These are phyloP conservation scores for Lithophane ornitopus DNA, from an alignment of 2,888 invertebrate species.

Conservation along the genomic window DNA sequence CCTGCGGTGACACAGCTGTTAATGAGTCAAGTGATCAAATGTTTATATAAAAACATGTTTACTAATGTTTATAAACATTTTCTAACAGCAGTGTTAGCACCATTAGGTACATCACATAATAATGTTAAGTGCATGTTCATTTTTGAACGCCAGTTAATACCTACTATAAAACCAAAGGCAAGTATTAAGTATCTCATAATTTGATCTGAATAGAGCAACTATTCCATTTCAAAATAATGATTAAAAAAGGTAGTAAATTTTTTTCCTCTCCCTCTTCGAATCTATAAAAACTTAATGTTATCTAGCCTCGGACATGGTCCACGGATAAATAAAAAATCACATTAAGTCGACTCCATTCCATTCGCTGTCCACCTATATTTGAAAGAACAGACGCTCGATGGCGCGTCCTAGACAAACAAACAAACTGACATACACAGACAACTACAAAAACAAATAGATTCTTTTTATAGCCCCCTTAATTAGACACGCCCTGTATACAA, in stretches of 20 bases:
- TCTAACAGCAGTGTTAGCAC: too few species aligned
- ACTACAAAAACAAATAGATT: conserved; percentile 65
- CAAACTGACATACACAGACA: conserved; percentile 70
- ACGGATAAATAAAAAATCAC: neutral
- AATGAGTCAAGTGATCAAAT: too few species aligned
- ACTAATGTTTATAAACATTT: too few species aligned
- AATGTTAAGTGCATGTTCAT: neutral
- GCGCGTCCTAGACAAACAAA: conserved; percentile 71
- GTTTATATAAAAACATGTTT: too few species aligned
- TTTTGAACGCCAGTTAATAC: neutral
- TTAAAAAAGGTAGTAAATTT: neutral
- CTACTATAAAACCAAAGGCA: too few species aligned
- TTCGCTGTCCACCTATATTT: conserved; percentile 47
- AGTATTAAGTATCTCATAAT: neutral
- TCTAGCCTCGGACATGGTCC: neutral
- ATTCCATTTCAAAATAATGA: neutral
- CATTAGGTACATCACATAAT: neutral
- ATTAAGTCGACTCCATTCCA: conserved; percentile 51
- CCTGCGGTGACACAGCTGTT: too few species aligned
- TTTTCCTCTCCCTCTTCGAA: neutral
- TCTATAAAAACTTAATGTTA: neutral
- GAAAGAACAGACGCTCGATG: conserved; percentile 53
- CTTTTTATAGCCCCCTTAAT: conserved; percentile 64
- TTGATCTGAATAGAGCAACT: neutral
- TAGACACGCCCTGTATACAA: conserved; percentile 53